A percentile compares a stretch with the other conserved stretches of the same genome.
phyloP scores from a whole-genome alignment of 2,797 vertebrate species.

The Triplophysa yarkandensis region DNA sequence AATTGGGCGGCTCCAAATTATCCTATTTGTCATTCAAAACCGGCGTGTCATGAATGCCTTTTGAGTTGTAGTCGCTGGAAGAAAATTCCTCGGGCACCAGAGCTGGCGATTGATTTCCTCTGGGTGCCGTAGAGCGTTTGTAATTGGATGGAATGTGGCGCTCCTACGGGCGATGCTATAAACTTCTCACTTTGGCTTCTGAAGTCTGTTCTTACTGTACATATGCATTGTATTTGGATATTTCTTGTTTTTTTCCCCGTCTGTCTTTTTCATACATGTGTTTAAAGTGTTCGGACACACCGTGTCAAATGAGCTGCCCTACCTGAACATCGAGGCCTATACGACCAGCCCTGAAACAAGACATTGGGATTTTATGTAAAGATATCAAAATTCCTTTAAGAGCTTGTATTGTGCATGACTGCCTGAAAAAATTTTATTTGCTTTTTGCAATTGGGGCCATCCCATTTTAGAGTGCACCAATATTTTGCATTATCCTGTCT shows the following conservation, averaged over 20 bases:
- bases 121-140: constrained; percentile 36
- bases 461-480: neutral
- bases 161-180: constrained; percentile 91
- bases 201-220: constrained; percentile 55
- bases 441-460: neutral
- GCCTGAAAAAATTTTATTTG: neutral
- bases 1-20: constrained; percentile 69
- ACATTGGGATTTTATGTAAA: constrained; percentile 62
- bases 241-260: constrained; percentile 60
- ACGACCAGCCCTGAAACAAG: constrained; percentile 94
- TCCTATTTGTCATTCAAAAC: constrained; percentile 73
- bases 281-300: constrained; percentile 93
- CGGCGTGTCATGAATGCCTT: constrained; percentile 70
- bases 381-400: neutral
- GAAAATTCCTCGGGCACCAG: constrained; percentile 49
- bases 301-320: constrained; percentile 96
- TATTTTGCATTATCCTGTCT: neutral
- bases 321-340: constrained; percentile 95
- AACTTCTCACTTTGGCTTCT: constrained; percentile 72
- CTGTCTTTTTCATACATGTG: constrained; percentile 75
- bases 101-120: constrained; percentile 45
- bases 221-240: constrained; percentile 60
- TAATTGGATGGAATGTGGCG: constrained; percentile 89
- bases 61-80: constrained; percentile 54
- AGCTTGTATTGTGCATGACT: neutral